phyloP scores from a whole-genome alignment of 2,888 invertebrate genomes.

The Phalangium opilio region DNA sequence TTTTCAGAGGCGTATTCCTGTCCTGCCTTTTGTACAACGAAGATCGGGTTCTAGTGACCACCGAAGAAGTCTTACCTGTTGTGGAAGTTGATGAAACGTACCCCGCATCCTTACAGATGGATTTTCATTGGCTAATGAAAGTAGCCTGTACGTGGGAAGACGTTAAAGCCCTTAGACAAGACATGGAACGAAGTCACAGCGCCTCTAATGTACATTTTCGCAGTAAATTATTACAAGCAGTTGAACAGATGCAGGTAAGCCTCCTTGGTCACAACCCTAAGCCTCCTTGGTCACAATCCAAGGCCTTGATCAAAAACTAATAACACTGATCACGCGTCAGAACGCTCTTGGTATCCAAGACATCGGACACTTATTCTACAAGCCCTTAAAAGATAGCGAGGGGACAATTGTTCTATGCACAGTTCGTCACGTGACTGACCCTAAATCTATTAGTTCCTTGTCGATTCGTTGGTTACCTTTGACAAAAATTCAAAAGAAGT shows the following conservation, averaged over 20 bases:
- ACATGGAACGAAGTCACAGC: conserved; percentile 84
- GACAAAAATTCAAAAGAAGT: conserved; percentile 58
- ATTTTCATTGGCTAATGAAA: conserved; percentile 97
- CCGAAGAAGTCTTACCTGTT: conserved; percentile 90
- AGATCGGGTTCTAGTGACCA: conserved; percentile 87
- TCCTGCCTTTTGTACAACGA: conserved; percentile 88
- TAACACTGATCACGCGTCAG: conserved; percentile 13
- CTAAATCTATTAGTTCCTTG: conserved; percentile 70
- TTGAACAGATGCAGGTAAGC: conserved; percentile 63
- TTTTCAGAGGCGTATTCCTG: conserved; percentile 76
- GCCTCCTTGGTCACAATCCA: no score
- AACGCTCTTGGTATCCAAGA: conserved; percentile 71
- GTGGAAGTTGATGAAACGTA: conserved; percentile 94
- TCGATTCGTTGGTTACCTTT: conserved; percentile 87
- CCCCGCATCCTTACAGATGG: conserved; percentile 70
- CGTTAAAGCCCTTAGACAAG: conserved; percentile 72
- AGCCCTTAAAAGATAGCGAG: conserved; percentile 67
- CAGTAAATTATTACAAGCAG: conserved; percentile 77
- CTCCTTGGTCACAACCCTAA: no score
- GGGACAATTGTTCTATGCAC: conserved; percentile 83
- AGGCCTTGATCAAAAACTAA: background rate
- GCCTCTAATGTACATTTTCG: conserved; percentile 77
- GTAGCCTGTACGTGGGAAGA: conserved; percentile 87
- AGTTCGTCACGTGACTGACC: conserved; percentile 60
- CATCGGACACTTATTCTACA: conserved; percentile 84